Percentiles rank a stretch among this genome's conserved stretches.
Conservation (phyloP, 2,888 invertebrate genomes). For the Chironomus riparius region DNA sequence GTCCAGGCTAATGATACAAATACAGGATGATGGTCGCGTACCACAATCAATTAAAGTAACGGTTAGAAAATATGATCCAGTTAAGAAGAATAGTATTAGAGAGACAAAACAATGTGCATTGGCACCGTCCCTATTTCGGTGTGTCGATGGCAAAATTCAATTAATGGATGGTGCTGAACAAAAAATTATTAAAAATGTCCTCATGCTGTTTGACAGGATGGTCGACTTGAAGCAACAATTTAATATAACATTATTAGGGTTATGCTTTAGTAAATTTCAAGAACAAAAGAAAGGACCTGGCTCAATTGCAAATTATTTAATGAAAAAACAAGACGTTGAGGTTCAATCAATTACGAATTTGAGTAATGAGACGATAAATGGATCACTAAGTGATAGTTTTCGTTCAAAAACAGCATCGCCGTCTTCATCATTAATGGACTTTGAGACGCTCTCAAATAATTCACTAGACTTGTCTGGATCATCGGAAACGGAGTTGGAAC, state of each 20-base stretch:
- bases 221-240: constrained; percentile 64
- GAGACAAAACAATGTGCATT: constrained; percentile 69
- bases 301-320: constrained; percentile 64
- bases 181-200: constrained; percentile 59
- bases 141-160: constrained; percentile 43
- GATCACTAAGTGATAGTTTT: constrained; percentile 41
- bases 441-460: constrained; percentile 27
- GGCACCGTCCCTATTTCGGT: constrained; percentile 53
- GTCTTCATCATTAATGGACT: constrained; percentile 27
- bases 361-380: constrained; percentile 48
- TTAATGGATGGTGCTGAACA: constrained; percentile 48
- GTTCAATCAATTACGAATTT: constrained; percentile 66
- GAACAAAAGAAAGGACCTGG: constrained; percentile 59
- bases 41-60: constrained; percentile 65
- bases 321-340: constrained; percentile 59
- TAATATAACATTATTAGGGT: constrained; percentile 69
- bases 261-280: constrained; percentile 73
- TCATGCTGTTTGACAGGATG: constrained; percentile 66
- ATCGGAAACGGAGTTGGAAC: constrained; percentile 55
- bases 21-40: constrained; percentile 68
- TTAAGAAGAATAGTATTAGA: constrained; percentile 57
- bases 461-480: constrained; percentile 35
- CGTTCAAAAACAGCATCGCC: constrained; percentile 34
- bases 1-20: constrained; percentile 58
- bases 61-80: constrained; percentile 60